Evolutionary conservation across 2,113 vertebrate species (phyloP).

Genomic region (Silurus meridionalis): DNA sequence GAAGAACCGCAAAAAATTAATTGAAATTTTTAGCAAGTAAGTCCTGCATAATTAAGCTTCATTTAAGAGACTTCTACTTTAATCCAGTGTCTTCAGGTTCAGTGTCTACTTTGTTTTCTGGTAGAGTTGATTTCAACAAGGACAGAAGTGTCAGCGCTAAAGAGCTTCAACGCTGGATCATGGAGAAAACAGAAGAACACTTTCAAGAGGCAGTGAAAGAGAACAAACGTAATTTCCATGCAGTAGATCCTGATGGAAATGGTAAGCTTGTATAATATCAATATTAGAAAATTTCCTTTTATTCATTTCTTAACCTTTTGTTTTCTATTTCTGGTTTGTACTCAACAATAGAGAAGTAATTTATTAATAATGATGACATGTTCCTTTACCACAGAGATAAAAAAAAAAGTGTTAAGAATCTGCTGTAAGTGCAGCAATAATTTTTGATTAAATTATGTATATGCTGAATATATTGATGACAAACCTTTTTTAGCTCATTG

Average conservation of each 20-base stretch:
- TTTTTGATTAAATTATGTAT: background rate
- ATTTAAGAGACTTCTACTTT: background rate
- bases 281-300: background rate
- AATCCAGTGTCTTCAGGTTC: background rate
- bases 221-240: slow-evolving; percentile 87
- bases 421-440: background rate
- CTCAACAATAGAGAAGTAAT: too few relatives aligned
- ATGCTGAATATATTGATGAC: background rate
- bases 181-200: slow-evolving; percentile 93
- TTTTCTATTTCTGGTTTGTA: background rate
- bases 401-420: background rate
- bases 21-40: slow-evolving; percentile 90
- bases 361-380: background rate
- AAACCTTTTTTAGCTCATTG: background rate
- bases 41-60: background rate
- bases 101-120: background rate
- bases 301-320: background rate
- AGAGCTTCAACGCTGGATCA: slow-evolving; percentile 95
- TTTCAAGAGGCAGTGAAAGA: slow-evolving; percentile 89
- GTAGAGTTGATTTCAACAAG: slow-evolving; percentile 85
- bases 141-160: slow-evolving; percentile 86
- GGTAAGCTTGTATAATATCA: slow-evolving; percentile 69
- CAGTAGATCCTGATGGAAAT: slow-evolving; percentile 90
- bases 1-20: slow-evolving; percentile 86
- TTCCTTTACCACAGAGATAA: background rate